These are phyloP conservation scores for Charadrius vociferus DNA, from an alignment of 2,113 vertebrate species.

Conservation along the genomic window DNA sequence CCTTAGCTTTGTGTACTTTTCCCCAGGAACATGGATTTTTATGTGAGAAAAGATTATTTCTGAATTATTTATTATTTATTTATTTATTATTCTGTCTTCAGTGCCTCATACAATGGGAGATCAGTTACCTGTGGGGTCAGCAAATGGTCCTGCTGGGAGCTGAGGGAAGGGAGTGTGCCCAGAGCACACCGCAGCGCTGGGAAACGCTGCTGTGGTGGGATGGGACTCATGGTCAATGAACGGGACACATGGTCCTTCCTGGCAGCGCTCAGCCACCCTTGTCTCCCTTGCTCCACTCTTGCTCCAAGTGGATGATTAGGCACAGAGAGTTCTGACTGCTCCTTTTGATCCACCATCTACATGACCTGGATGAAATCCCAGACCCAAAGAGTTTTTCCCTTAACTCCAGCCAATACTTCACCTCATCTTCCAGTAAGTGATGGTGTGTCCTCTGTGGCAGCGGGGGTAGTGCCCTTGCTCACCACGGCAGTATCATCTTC, in stretches of 20 bases:
- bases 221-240: neutral
- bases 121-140: slow-evolving; percentile 44
- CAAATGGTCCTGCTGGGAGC: neutral
- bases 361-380: slow-evolving; percentile 38
- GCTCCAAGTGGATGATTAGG: slow-evolving; percentile 22
- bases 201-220: neutral
- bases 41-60: slow-evolving; percentile 61
- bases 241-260: neutral
- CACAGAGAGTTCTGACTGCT: neutral
- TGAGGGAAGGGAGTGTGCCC: neutral
- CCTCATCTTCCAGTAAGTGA: slow-evolving; percentile 30
- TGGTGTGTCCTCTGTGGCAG: neutral
- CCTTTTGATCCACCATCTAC: neutral
- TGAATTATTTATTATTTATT: slow-evolving; percentile 58
- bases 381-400: slow-evolving; percentile 5
- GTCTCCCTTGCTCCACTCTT: neutral
- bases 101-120: neutral
- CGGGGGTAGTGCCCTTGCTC: neutral
- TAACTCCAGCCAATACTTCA: slow-evolving; percentile 1
- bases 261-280: neutral
- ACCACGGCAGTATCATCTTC: neutral
- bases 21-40: slow-evolving; percentile 58
- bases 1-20: slow-evolving; percentile 52
- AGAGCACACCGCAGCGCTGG: neutral
- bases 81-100: neutral